Conservation (phyloP, 2,797 vertebrate species). For the Sparidentex hasta region DNA sequence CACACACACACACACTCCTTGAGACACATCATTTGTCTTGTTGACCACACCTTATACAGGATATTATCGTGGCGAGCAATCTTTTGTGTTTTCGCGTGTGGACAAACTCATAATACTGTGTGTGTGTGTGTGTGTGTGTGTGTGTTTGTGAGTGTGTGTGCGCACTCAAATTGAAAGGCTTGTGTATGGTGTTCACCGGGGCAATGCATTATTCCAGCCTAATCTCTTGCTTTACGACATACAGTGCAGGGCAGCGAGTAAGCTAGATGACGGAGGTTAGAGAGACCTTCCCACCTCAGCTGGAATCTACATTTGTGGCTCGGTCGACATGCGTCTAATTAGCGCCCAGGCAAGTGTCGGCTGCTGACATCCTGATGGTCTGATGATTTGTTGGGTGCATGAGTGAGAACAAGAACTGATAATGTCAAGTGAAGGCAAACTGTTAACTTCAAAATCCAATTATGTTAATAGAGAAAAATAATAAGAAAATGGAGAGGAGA, state of each 20-base stretch:
- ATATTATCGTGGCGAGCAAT: background rate
- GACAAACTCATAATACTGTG: background rate
- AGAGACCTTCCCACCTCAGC: constrained; percentile 14
- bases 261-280: background rate
- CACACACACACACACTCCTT: background rate
- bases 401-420: constrained; percentile 2
- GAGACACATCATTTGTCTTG: constrained; percentile 20
- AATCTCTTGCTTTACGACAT: constrained; percentile 27
- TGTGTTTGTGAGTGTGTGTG: background rate
- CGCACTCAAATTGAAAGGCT: background rate
- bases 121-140: background rate
- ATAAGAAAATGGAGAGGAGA: background rate
- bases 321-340: constrained; percentile 22
- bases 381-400: background rate
- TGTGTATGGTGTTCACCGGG: constrained; percentile 1
- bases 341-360: constrained; percentile 30
- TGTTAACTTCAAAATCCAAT: constrained; percentile 9
- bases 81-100: background rate
- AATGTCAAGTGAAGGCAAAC: background rate
- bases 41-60: background rate
- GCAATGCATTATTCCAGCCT: constrained; percentile 33
- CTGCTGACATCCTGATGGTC: constrained; percentile 13
- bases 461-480: background rate
- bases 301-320: constrained; percentile 18
- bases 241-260: background rate